A percentile compares a stretch with the other conserved stretches of the same genome.
Conservation (phyloP, 1,140 invertebrate genomes). For the Ridgeia piscesae region DNA sequence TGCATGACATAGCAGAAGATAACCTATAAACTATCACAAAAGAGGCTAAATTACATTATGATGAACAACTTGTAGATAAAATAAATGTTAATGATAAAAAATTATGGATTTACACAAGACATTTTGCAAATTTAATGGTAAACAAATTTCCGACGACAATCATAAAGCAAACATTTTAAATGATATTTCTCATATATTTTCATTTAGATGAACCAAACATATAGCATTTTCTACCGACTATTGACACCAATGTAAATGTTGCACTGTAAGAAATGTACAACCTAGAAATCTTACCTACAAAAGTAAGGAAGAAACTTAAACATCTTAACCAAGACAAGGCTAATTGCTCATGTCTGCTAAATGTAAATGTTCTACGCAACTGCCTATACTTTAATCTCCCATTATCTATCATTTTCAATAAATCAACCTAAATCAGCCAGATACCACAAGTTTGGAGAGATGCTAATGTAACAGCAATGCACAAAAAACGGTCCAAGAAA, state of each 20-base stretch:
- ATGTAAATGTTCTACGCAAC: background rate
- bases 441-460: background rate
- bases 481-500: conserved; percentile 15
- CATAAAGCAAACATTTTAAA: background rate
- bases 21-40: background rate
- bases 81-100: background rate
- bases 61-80: background rate
- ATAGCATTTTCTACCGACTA: background rate
- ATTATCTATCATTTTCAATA: background rate
- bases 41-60: background rate
- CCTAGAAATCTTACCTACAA: background rate
- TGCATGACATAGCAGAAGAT: background rate
- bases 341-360: background rate
- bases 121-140: background rate
- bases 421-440: background rate
- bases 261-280: background rate
- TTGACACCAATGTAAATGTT: background rate
- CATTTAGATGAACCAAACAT: background rate
- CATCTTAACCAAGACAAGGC: background rate
- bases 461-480: background rate
- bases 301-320: background rate
- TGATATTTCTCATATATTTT: background rate
- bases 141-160: background rate
- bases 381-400: background rate
- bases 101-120: background rate